A percentile compares a stretch with the other conserved stretches of the same genome.
These are phyloP conservation scores for Trissoscelio sp. DNA, from an alignment of 2,888 invertebrate genomes.

Conservation along the genomic window DNA sequence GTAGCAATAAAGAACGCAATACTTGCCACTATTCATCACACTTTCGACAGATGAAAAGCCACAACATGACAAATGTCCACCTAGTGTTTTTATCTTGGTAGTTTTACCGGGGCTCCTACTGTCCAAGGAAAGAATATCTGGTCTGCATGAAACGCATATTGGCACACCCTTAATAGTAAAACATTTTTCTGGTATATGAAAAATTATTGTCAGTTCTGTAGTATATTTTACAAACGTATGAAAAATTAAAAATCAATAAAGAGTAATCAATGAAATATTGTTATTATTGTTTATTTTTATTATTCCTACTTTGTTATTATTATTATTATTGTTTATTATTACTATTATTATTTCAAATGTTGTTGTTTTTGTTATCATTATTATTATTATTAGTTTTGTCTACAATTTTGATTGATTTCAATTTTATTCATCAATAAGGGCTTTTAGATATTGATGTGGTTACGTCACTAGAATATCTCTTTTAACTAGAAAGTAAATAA, in stretches of 20 bases:
- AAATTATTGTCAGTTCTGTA: too few species aligned
- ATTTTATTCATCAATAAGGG: neutral
- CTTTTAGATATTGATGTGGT: neutral
- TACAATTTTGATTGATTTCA: neutral
- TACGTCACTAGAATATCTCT: slow-evolving; percentile 26
- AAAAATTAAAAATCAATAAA: too few species aligned
- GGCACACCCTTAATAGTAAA: too few species aligned
- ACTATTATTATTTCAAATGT: too few species aligned
- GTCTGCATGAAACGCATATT: slow-evolving; percentile 15
- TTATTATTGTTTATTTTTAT: too few species aligned
- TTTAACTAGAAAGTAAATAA: slow-evolving; percentile 36
- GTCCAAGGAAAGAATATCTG: slow-evolving; percentile 2
- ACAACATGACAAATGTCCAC: slow-evolving; percentile 26
- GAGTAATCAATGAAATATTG: too few species aligned
- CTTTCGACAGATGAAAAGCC: slow-evolving; percentile 31
- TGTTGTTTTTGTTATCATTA: too few species aligned
- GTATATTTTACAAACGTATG: too few species aligned
- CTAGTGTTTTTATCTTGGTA: slow-evolving; percentile 13
- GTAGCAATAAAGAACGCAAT: slow-evolving; percentile 19
- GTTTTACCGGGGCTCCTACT: slow-evolving; percentile 18
- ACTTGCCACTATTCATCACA: slow-evolving; percentile 23
- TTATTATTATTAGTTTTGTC: too few species aligned
- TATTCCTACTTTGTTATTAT: too few species aligned
- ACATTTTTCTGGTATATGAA: too few species aligned
- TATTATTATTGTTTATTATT: too few species aligned